Conservation (phyloP, 2,113 vertebrate genomes). For the Anoura caudifer region DNA sequence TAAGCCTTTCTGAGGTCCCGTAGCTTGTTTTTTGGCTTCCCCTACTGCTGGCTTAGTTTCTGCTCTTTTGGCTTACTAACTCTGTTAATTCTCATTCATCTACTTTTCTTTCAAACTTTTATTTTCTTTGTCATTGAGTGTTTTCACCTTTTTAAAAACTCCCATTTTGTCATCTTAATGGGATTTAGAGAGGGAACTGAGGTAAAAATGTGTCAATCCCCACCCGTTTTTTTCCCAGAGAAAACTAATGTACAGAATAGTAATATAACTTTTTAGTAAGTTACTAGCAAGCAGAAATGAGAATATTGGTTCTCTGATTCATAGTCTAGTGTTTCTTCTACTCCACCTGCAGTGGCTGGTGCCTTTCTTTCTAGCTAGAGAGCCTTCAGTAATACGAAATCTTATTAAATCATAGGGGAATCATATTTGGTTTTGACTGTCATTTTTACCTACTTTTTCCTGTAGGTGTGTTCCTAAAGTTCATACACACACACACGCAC, state of each 20-base stretch:
- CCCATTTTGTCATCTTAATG: neutral
- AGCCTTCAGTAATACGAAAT: neutral
- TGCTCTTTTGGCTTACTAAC: neutral
- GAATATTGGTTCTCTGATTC: neutral
- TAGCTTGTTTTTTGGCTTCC: neutral
- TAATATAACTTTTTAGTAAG: neutral
- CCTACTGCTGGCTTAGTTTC: neutral
- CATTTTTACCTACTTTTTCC: neutral
- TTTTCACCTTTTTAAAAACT: neutral
- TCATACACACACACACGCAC: neutral
- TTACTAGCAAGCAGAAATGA: neutral
- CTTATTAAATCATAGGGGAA: neutral
- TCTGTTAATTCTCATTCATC: neutral
- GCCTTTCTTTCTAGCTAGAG: neutral
- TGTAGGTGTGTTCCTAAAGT: neutral
- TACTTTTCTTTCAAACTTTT: constrained; percentile 30
- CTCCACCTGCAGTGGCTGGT: neutral
- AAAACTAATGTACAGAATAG: neutral
- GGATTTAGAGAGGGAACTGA: neutral
- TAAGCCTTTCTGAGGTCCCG: neutral
- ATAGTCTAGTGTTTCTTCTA: neutral
- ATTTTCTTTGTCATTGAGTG: neutral
- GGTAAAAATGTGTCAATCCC: neutral
- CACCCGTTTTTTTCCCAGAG: neutral
- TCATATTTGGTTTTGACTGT: neutral